Evolutionary conservation across 2,797 vertebrate genomes (phyloP), one percentile per base, ranked within the genome.

Genomic region (Fundulus diaphanus): DNA sequence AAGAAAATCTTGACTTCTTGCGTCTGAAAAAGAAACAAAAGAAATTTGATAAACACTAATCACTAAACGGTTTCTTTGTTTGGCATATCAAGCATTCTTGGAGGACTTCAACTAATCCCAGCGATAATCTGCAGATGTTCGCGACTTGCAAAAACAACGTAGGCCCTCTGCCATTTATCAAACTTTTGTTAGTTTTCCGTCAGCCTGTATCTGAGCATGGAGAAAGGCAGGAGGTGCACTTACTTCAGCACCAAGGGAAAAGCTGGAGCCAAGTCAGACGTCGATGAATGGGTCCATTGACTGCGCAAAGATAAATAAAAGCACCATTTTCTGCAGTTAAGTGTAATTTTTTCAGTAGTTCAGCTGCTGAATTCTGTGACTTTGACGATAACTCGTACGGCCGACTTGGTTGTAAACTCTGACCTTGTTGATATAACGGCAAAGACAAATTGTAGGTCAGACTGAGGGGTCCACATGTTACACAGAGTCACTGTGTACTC

Each of bases 271-370:
- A 78, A 89, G 84, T 92, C 85, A 89, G 37, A 89, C 89, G 90
- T 85, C 85, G 86, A 81, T 91, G 90, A 94, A 91, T 93, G 79
- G 80, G 27, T 86, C 91, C 91, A 89, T 94, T 94, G 90, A 93
- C 82, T 69, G 7, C 16, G 54, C 90, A 83, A 88, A 89, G 91
- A 90, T 90, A 90, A 92, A 92, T 91, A 92, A 90, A 80, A 93
- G 85, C 76, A 68, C 81, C 31, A 70, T 87, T 93, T 92, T 92
- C 70, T 74, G 84, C 88, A 89, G 84, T 90, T 89, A 83, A 84
- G 76, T 90, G 75, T 87, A 80, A 82, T 90, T 91, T 94, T n/a
- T 90, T 91, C 79, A 79, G 85, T 72, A 78, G 84, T 83, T 90
- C 82, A 88, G 79, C 56, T 63, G 81, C 78, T 7, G 68, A 84